Conservation (phyloP, 2,888 invertebrate genomes). For the Zhuqinia jingwanae region DNA sequence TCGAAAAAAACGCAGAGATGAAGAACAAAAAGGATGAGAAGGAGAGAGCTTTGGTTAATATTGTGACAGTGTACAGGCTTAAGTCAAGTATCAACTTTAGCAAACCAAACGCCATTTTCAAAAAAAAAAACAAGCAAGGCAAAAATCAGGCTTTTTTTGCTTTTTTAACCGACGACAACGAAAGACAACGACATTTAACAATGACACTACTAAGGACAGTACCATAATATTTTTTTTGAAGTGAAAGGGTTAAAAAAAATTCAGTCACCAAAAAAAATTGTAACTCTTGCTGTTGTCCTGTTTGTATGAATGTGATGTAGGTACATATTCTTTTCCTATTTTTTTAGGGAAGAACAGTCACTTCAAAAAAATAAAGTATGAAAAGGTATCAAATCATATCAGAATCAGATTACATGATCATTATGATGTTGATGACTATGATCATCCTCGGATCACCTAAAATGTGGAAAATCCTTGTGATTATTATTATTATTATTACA, state of each 20-base stretch:
- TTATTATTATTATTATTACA: background rate
- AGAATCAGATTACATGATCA: constrained; percentile 44
- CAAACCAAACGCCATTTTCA: background rate
- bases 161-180: background rate
- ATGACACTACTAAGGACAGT: no score
- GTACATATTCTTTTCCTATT: no score
- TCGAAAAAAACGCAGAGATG: background rate
- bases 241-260: constrained; percentile 43
- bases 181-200: background rate
- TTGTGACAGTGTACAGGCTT: constrained; percentile 36
- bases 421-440: constrained; percentile 6
- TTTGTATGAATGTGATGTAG: no score
- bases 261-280: no score
- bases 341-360: constrained; percentile 5
- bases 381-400: background rate
- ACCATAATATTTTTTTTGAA: no score
- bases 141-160: background rate
- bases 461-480: constrained; percentile 24
- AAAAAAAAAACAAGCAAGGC: background rate
- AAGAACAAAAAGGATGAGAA: background rate
- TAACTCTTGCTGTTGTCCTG: no score
- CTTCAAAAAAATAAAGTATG: background rate
- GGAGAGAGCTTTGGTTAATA: background rate
- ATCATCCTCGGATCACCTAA: constrained; percentile 13
- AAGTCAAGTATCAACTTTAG: constrained; percentile 34